These are phyloP conservation scores for Caerostris extrusa DNA, from an alignment of 1,140 invertebrate species.

Conservation along the genomic window DNA sequence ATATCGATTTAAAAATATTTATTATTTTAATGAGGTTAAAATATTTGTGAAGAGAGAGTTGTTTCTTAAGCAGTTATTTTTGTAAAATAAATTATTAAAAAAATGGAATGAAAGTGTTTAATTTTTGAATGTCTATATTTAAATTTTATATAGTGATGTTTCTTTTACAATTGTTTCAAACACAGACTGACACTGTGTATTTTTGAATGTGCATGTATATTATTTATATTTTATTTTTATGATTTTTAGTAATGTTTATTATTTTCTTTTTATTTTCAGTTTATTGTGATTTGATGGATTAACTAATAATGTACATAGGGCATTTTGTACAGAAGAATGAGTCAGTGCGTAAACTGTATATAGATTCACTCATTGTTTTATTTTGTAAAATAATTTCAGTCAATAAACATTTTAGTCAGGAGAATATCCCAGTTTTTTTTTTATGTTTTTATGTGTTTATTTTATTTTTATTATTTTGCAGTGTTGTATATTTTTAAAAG, in stretches of 20 bases:
- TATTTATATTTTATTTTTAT: conserved; percentile 15
- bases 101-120: too few species aligned
- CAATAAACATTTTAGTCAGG: background rate
- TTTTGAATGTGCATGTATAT: background rate
- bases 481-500: too few species aligned
- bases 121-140: too few species aligned
- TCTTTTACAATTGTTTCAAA: too few species aligned
- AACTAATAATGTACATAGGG: conserved; percentile 38
- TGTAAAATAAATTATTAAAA: too few species aligned
- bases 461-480: background rate
- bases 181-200: too few species aligned
- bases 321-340: conserved; percentile 55
- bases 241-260: background rate
- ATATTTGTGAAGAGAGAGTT: too few species aligned
- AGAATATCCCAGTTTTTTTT: background rate
- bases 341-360: conserved; percentile 38
- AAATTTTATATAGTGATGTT: too few species aligned
- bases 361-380: conserved; percentile 32
- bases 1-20: too few species aligned
- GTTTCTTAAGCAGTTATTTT: too few species aligned
- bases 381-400: conserved; percentile 6
- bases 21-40: too few species aligned
- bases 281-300: conserved; percentile 40
- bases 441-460: background rate
- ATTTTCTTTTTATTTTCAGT: conserved; percentile 56